Evolutionary conservation across 2,888 invertebrate species (phyloP), one percentile per base, ranked within the genome.

Genomic region (Folsomia candida): DNA sequence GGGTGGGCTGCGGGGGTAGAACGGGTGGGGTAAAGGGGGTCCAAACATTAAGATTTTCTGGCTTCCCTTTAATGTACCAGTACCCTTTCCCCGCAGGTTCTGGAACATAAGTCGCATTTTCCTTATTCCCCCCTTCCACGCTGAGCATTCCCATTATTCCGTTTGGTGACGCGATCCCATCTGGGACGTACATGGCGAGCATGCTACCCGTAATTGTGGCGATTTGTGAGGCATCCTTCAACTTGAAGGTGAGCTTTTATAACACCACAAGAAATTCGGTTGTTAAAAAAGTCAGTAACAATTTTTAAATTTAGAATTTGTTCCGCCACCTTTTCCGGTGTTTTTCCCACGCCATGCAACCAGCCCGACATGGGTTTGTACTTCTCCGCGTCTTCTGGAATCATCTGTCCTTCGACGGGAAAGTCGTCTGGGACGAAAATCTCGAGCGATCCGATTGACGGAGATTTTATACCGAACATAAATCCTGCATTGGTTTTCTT

Each of bases 401-500:
- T 24, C 22, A 59, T 25, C 26, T 59, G 59, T 24, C 59, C 59
- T 24, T 59, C 59, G 25, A 59, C 59, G 6, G 59, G 24, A 18
- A 24, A 59, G 26, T 59, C 26, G 26, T 59, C 59, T 2, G 59
- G 59, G 2, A 59, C 18, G 26, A 59, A 59, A 24, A 59, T 59
- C 18, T 59, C 59, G 25, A 25, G 18, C 2, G 24, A 2, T 25
- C 59, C 25, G 18, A 24, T 20, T 9, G 22, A 20, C 4, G 59
- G 25, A 24, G 26, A 59, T 59, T 59, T 59, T 20, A 59, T 59
- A 4, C 59, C 59, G 18, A 59, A 59, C 59, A 59, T 59, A 26
- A 59, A 59, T 2, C 25, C 20, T 3, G 59, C 18, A 25, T 59
- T 59, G 4, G 26, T 24, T 4, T 24, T 24, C 25, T 59, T 59